These are phyloP conservation scores for Rattus norvegicus DNA, from an alignment of 2,113 vertebrate species.

Conservation along the genomic window GRCr8 NC_086022.1:52185501-52186000, in stretches of 20 bases:
- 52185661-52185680: background rate
- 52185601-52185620: background rate
- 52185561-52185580: background rate
- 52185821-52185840: background rate
- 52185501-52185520: background rate
- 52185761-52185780: background rate
- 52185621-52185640: background rate
- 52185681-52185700: background rate
- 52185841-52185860: background rate
- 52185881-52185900: background rate
- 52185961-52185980: background rate
- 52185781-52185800: background rate
- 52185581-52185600: background rate
- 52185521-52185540: background rate
- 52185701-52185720: no score
- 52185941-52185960: background rate
- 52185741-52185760: background rate
- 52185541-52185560: background rate
- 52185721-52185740: background rate
- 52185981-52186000: background rate
- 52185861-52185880: background rate
- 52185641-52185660: background rate
- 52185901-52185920: background rate
- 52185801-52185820: background rate
- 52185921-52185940: background rate